phyloP scores from a whole-genome alignment of 2,888 invertebrate species.

The Ectemnius continuus region DNA sequence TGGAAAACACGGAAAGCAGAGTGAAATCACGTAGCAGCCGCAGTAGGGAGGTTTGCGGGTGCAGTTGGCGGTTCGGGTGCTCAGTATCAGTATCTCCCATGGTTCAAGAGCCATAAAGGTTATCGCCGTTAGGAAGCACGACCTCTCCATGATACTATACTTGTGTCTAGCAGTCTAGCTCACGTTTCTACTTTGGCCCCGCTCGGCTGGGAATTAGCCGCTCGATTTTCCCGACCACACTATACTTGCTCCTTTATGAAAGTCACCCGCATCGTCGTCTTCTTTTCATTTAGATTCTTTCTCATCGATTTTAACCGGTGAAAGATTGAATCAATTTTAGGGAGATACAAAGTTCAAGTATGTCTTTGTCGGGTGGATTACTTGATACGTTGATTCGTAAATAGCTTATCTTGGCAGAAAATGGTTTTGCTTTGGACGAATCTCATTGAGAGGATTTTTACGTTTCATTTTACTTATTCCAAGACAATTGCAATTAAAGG shows the following conservation, averaged over 20 bases:
- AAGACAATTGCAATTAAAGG: no score
- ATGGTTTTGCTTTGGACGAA: no score
- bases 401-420: no score
- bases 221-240: conserved; percentile 33
- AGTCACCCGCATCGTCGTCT: neutral
- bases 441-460: no score
- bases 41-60: conserved; percentile 46
- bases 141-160: conserved; percentile 56
- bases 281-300: neutral
- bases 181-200: conserved; percentile 34
- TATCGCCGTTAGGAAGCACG: conserved; percentile 71
- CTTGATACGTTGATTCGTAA: no score
- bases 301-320: neutral
- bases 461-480: no score
- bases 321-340: neutral
- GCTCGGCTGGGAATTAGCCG: conserved; percentile 55
- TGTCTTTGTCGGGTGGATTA: no score
- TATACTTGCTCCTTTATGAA: neutral
- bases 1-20: conserved; percentile 26
- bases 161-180: conserved; percentile 22
- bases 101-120: conserved; percentile 69
- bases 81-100: conserved; percentile 62
- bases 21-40: conserved; percentile 60
- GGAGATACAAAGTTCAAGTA: neutral
- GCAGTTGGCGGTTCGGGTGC: conserved; percentile 37